A percentile compares a stretch with the other conserved stretches of the same genome.
phyloP scores from a whole-genome alignment of 1,140 invertebrate genomes.

The Apis laboriosa region DNA sequence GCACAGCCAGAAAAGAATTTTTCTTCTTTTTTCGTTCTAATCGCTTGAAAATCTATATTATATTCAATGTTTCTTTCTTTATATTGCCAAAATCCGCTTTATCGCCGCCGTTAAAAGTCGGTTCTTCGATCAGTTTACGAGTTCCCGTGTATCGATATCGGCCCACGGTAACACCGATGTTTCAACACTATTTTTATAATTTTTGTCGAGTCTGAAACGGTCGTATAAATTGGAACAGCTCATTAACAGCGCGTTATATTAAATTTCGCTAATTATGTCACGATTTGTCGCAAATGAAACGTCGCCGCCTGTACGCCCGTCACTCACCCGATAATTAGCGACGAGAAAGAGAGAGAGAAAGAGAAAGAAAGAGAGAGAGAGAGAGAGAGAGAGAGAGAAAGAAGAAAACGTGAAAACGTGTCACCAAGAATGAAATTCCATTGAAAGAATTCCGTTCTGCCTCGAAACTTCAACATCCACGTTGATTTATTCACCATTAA shows the following conservation, averaged over 20 bases:
- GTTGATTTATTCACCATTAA: neutral
- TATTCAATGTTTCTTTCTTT: too few relatives aligned
- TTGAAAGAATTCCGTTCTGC: neutral
- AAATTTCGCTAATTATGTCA: neutral
- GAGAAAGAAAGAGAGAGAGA: neutral
- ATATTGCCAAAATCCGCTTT: neutral
- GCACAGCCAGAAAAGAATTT: too few relatives aligned
- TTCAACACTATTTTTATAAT: neutral
- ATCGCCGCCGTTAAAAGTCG: neutral
- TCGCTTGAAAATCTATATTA: too few relatives aligned
- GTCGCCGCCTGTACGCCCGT: neutral
- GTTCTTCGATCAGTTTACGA: neutral
- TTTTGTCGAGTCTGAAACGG: neutral
- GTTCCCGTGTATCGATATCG: neutral
- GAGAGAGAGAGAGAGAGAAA: too few relatives aligned
- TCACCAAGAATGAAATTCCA: neutral
- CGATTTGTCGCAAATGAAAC: neutral
- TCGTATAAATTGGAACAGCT: neutral
- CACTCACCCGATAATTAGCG: neutral
- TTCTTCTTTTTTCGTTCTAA: too few relatives aligned
- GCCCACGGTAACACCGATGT: neutral
- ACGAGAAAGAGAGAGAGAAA: neutral
- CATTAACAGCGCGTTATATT: neutral
- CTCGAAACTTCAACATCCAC: neutral
- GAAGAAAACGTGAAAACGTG: neutral